Base-by-base conservation (phyloP, 2,888 invertebrate species). In the Periphyllus acericola region DNA sequence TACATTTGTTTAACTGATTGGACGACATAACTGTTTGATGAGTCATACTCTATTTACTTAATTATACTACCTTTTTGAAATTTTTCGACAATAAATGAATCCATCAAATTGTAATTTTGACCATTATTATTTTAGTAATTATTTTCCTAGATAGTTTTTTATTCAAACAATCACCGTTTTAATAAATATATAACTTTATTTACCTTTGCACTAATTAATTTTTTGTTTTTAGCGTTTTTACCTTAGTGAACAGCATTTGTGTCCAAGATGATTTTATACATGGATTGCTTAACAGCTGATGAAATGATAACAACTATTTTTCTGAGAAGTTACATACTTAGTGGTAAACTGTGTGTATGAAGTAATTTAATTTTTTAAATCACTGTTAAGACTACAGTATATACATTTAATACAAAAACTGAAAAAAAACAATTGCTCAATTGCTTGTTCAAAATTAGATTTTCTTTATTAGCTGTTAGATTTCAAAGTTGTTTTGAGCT, bases 281-380 rank as follows among this genome's bases (percentile, higher is more conserved):
- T 95, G 90, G 96, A 97, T 91, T 96, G 96, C 91, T 94, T 95
- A 90, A 94, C 95, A 91, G 95, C 96, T 11, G 93, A 97, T 91
- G 95, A 96, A 90, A 93, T 98, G 90, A 96, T 97, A 21, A 95
- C 96, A 40, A 40, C 9, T 40, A 40, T 40, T 40, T 40, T 92
- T 96, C 80, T 92, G 97, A 89, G 97, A 97, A 92, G 91, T 96
- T 66, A 93, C 96, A 87, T 96, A 97, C 91, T 94, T 96, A 90
- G 93, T 96, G 89, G 96, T 40, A 5, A 9, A 9, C 40, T 40
- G 40, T 40, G 40, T 40, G 8, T 40, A 40, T 40, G 40, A 40
- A 40, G 40, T 40, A 40, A 40, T 40, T 40, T 40, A 9, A 40
- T 96, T 52, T 9, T 40, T 40, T 40, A 40, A 40, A 40, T 40